Percentiles rank a stretch among this genome's conserved stretches.
phyloP scores from a whole-genome alignment of 2,888 invertebrate species.

The Synanthedon andrenaeformis region DNA sequence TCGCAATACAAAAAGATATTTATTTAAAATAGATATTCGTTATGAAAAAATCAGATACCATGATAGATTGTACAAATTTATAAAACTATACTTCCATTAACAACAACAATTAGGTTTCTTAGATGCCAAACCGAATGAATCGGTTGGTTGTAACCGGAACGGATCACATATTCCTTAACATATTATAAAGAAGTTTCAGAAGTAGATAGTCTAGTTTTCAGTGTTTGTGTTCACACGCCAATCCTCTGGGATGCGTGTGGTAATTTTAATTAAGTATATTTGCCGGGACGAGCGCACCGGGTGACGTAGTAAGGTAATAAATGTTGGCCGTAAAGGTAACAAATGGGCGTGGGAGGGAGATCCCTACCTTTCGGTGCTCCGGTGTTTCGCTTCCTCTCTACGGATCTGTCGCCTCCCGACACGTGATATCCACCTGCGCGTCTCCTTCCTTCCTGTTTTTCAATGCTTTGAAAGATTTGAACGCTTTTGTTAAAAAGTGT shows the following conservation, averaged over 20 bases:
- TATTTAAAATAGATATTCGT: too few species aligned
- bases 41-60: too few species aligned
- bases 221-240: conserved; percentile 36
- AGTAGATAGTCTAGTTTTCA: too few species aligned
- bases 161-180: too few species aligned
- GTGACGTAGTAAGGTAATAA: conserved; percentile 39
- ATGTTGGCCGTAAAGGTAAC: conserved; percentile 55
- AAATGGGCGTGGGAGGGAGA: conserved; percentile 34
- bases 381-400: conserved; percentile 8
- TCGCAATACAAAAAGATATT: too few species aligned
- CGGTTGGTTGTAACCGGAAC: too few species aligned
- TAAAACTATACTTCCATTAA: too few species aligned
- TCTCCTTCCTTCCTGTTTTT: conserved; percentile 39
- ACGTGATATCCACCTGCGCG: conserved; percentile 44
- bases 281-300: conserved; percentile 40
- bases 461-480: conserved; percentile 27
- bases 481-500: conserved; percentile 12
- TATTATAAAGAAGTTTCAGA: too few species aligned
- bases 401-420: conserved; percentile 19
- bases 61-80: too few species aligned
- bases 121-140: too few species aligned
- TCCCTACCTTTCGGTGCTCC: conserved; percentile 2
- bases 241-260: conserved; percentile 43
- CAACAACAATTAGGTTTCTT: too few species aligned
- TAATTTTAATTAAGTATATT: conserved; percentile 67